Conservation (phyloP, 2,888 invertebrate genomes). For the Seira musarum region DNA sequence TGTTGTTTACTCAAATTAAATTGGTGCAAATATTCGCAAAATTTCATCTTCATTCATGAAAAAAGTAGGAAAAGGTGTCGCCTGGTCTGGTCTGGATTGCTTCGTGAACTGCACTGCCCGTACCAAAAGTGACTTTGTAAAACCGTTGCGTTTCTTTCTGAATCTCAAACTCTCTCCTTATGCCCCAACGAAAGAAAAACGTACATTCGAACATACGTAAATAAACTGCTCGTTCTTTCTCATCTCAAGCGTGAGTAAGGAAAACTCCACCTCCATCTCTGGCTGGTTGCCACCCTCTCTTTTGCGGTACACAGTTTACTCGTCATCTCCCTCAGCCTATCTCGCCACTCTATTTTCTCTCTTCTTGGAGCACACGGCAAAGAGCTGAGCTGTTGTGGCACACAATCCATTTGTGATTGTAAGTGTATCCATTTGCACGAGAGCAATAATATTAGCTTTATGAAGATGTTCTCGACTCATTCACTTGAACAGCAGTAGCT, state of each 20-base stretch:
- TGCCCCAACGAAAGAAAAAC: too few relatives aligned
- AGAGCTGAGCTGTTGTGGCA: too few relatives aligned
- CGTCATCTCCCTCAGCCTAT: constrained; percentile 42
- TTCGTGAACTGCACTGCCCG: too few relatives aligned
- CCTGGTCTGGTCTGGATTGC: too few relatives aligned
- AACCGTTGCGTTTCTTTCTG: too few relatives aligned
- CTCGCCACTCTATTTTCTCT: constrained; percentile 54
- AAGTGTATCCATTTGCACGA: constrained; percentile 12
- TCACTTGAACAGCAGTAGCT: neutral
- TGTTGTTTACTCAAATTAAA: too few relatives aligned
- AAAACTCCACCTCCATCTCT: constrained; percentile 60
- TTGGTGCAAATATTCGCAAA: too few relatives aligned
- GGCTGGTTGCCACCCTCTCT: constrained; percentile 54
- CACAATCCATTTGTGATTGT: neutral
- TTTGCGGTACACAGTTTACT: constrained; percentile 59
- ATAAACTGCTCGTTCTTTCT: neutral
- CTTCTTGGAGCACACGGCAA: too few relatives aligned
- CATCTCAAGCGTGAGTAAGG: neutral
- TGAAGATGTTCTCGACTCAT: neutral
- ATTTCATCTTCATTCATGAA: too few relatives aligned
- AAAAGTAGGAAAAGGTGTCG: too few relatives aligned
- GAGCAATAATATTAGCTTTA: neutral
- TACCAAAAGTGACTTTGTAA: too few relatives aligned
- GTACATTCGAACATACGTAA: too few relatives aligned
- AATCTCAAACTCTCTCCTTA: neutral